Evolutionary conservation across 2,888 invertebrate genomes (phyloP), one percentile per base, ranked within the genome.

Genomic region (Sarcophaga caerulescens): DNA sequence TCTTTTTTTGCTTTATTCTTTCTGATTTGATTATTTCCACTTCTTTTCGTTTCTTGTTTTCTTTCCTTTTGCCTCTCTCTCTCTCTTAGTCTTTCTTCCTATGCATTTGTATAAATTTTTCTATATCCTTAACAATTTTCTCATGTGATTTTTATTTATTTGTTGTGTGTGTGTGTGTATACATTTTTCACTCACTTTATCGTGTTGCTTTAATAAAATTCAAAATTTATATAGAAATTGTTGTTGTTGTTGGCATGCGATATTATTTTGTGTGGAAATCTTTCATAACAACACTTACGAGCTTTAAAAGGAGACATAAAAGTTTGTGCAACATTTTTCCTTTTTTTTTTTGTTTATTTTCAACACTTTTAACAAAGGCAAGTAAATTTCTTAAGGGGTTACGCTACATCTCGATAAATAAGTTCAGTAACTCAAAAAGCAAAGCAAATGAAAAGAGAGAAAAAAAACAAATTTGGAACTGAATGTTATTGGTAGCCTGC

Each of bases 111-210:
- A 11, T 59, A 19, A 17, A 45, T 10, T 47, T 70, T 75, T 75
- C 63, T 25, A 81, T 79, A 75, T 78, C 75, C 84, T 71, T 71
- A 70, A 19, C 75, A 80, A 75, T 71, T 70, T 76, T 65, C 79
- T 70, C 70, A 66, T 80, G 59, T 76, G 79, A 70, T 25, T 65
- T 80, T 52, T 57, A 57, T 76, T 75, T 65, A 75, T 75, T 65
- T 63, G 57, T 19, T 35, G 12, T 59, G 35, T 25, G 19, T 44
- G 19, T 44, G 11, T 10, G 17, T 60, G 17, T 60, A 14, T 60
- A 44, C 35, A 25, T 17, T 23, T 23, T 63, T 17, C 23, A 12
- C 45, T 35, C n/a, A 57, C 57, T 59, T 59, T 12, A 12, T 10
- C 10, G 35, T 8, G 35, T 44, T 44, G 19, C 14, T 5, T 74